Conservation (phyloP, 2,113 vertebrate species). For the Tricholaema leucomelas region DNA sequence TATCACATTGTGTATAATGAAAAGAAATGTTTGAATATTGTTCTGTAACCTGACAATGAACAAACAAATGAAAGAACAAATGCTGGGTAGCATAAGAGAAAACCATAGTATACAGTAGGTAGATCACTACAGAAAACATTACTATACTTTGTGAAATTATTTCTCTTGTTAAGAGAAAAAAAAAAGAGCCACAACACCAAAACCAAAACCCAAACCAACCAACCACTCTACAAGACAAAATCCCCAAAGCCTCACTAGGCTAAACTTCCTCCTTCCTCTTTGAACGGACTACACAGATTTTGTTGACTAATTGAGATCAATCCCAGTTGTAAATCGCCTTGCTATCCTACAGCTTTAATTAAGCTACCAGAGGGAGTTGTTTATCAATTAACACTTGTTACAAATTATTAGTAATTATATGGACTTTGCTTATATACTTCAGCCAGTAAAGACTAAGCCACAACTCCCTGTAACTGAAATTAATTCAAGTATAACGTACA, state of each 20-base stretch:
- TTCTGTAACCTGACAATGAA: slow-evolving; percentile 74
- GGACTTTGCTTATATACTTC: slow-evolving; percentile 72
- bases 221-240: slow-evolving; percentile 67
- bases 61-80: slow-evolving; percentile 74
- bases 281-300: slow-evolving; percentile 85
- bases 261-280: slow-evolving; percentile 81
- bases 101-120: not conserved
- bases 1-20: slow-evolving; percentile 59
- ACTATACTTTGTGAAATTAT: slow-evolving; percentile 38
- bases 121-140: slow-evolving; percentile 48
- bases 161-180: slow-evolving; percentile 48
- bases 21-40: slow-evolving; percentile 76
- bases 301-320: slow-evolving; percentile 91
- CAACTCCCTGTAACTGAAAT: slow-evolving; percentile 44
- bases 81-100: slow-evolving; percentile 24
- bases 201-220: too few species aligned
- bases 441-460: slow-evolving; percentile 66
- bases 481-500: not conserved
- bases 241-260: slow-evolving; percentile 79
- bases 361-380: slow-evolving; percentile 85
- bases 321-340: slow-evolving; percentile 84
- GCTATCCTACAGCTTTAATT: slow-evolving; percentile 85
- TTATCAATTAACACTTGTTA: slow-evolving; percentile 92
- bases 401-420: slow-evolving; percentile 89
- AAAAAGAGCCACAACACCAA: slow-evolving; percentile 4